Evolutionary conservation across 2,113 vertebrate genomes (phyloP).

Genomic region (Ptilorrhoa leucosticta): DNA sequence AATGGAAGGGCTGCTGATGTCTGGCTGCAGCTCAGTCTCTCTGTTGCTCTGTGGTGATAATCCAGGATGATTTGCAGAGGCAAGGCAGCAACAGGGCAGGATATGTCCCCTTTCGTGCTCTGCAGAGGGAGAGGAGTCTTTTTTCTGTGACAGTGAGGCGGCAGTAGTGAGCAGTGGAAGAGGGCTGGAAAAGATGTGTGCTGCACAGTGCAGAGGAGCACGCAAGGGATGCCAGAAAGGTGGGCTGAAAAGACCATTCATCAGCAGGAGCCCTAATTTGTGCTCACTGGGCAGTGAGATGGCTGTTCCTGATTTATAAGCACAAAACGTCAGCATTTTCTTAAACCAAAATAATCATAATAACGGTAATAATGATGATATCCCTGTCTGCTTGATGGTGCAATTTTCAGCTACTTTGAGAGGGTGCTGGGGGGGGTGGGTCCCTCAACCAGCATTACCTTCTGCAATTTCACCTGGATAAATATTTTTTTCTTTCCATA

Average conservation of each 20-base stretch:
- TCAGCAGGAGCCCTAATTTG: not conserved
- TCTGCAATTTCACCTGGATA: not conserved
- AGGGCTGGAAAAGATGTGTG: not conserved
- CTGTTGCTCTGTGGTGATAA: not conserved
- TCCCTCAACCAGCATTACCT: not conserved
- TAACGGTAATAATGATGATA: not conserved
- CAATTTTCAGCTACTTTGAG: not conserved
- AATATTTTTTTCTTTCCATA: not conserved
- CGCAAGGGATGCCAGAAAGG: not conserved
- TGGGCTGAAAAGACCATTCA: not conserved
- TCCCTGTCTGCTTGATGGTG: not conserved
- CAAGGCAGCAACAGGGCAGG: not conserved
- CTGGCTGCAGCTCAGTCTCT: not conserved
- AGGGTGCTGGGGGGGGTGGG: not conserved
- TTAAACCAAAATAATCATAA: not conserved
- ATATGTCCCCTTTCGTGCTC: not conserved
- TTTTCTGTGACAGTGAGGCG: not conserved
- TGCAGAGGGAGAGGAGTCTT: not conserved
- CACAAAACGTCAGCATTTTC: not conserved
- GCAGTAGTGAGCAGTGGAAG: not conserved
- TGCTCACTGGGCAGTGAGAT: not conserved
- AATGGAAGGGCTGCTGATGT: not conserved
- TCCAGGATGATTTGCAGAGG: not conserved
- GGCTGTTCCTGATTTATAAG: not conserved
- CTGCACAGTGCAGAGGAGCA: not conserved